Conservation (phyloP, 2,888 invertebrate genomes). For the Pristionchus maxplancki region DNA sequence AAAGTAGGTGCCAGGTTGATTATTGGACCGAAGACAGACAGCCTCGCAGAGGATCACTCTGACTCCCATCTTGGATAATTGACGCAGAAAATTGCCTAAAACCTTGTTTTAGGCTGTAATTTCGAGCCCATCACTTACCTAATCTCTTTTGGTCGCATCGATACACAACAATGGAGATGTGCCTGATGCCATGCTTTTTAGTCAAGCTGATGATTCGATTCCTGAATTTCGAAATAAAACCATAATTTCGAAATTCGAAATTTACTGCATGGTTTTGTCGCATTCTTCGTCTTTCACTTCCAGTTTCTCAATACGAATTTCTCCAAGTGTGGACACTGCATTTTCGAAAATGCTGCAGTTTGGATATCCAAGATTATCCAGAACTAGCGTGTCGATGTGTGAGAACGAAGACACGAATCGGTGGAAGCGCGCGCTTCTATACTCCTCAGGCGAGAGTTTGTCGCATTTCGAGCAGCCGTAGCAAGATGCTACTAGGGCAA, state of each 20-base stretch:
- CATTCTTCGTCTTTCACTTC: not conserved
- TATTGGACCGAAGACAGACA: not conserved
- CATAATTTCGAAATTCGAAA: not conserved
- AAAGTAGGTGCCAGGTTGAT: not conserved
- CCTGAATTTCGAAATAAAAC: not conserved
- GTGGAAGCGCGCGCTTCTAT: not conserved
- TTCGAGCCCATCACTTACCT: no score
- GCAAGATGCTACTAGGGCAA: not conserved
- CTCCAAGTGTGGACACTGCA: not conserved
- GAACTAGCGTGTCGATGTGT: not conserved
- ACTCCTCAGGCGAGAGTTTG: not conserved
- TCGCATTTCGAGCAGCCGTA: not conserved
- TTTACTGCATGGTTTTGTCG: not conserved
- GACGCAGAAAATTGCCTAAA: no score
- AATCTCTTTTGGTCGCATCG: not conserved
- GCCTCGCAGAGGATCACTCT: not conserved
- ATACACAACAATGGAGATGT: not conserved
- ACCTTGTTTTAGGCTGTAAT: no score
- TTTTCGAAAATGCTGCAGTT: not conserved
- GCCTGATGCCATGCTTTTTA: not conserved
- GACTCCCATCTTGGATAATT: not conserved
- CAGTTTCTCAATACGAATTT: not conserved
- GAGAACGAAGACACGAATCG: not conserved
- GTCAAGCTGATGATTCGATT: not conserved
- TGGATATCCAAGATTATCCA: not conserved